Evolutionary conservation across 2,113 vertebrate species (phyloP).

Genomic region (Atherinomorus stipes): DNA sequence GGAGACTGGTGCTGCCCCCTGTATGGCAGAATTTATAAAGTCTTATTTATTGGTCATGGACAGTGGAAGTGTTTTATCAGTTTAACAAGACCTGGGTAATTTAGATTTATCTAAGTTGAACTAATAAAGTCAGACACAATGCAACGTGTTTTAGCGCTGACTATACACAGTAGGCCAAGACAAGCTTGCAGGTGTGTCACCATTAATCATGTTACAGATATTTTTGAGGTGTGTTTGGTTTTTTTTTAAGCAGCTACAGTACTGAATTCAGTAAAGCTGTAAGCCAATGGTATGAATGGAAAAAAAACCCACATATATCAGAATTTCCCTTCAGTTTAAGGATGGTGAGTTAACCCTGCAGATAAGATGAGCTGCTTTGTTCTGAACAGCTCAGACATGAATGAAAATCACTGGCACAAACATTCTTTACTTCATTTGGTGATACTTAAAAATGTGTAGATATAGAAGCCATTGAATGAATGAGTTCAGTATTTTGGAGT

Average conservation of each 20-base stretch:
- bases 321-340: conserved; percentile 2
- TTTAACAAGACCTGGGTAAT: neutral
- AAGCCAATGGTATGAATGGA: neutral
- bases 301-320: conserved; percentile 1
- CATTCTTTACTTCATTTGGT: conserved; percentile 12
- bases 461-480: conserved; percentile 15
- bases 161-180: conserved; percentile 2
- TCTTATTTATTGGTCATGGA: conserved; percentile 26
- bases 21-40: conserved; percentile 28
- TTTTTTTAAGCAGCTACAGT: conserved; percentile 11
- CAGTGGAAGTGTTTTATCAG: conserved; percentile 20
- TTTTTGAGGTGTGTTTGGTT: neutral
- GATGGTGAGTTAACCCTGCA: neutral
- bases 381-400: neutral
- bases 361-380: conserved; percentile 1
- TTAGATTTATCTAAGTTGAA: neutral
- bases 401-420: neutral
- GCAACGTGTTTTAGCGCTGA: conserved; percentile 14
- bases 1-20: conserved; percentile 47
- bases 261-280: neutral
- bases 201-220: conserved; percentile 1
- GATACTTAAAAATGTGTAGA: neutral
- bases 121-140: conserved; percentile 1
- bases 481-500: conserved; percentile 29
- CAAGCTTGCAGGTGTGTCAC: conserved; percentile 13